Percentiles rank a stretch among this genome's conserved stretches.
These are phyloP conservation scores for Phenacoccus solenopsis DNA, from an alignment of 1,140 invertebrate genomes.

Conservation along the genomic window DNA sequence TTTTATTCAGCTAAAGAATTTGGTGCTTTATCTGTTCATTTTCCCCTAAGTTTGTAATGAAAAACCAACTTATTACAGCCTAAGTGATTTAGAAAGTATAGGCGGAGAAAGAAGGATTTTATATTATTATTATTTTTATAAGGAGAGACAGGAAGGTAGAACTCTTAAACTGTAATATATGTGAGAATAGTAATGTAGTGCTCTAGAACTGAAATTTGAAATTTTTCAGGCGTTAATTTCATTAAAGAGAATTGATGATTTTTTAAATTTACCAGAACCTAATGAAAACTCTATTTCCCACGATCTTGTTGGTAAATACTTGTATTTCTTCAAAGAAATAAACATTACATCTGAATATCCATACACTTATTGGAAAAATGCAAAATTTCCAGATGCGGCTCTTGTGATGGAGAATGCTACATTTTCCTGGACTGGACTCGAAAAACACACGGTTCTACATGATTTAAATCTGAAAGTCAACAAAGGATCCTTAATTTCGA, in stretches of 20 bases:
- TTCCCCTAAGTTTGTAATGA: no score
- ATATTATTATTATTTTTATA: no score
- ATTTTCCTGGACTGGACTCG: constrained; percentile 54
- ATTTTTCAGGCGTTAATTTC: constrained; percentile 35
- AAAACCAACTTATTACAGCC: no score
- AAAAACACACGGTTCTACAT: constrained; percentile 40
- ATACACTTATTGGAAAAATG: constrained; percentile 37
- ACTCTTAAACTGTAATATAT: not conserved
- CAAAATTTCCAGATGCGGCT: constrained; percentile 43
- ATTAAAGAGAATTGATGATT: constrained; percentile 56
- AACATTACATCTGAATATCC: not conserved
- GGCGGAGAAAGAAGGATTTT: no score
- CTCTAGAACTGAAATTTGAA: no score
- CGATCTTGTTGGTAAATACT: constrained; percentile 56
- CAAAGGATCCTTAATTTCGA: constrained; percentile 36
- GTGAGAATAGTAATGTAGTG: constrained; percentile 31
- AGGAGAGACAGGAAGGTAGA: no score
- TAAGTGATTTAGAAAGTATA: no score
- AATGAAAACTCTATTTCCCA: constrained; percentile 60
- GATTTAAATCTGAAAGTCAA: constrained; percentile 59
- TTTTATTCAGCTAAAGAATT: no score
- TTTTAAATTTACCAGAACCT: constrained; percentile 75
- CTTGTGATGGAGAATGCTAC: constrained; percentile 59
- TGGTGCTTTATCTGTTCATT: no score
- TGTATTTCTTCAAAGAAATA: not conserved